Percentiles rank a stretch among this genome's conserved stretches.
Conservation (phyloP, 2,113 vertebrate species). For the Budorcas taxicolor region DNA sequence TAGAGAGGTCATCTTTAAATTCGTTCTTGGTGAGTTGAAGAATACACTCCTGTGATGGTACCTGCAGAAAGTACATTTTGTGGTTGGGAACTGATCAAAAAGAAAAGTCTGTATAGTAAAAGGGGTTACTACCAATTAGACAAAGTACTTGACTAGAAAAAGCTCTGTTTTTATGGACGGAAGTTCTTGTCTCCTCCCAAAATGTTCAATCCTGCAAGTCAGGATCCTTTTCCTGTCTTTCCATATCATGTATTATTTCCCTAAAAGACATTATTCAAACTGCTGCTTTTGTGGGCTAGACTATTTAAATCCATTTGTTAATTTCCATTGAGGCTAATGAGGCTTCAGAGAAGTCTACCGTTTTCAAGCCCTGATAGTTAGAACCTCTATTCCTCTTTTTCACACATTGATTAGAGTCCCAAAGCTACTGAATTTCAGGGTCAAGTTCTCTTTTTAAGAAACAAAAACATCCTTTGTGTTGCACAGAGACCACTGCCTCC, state of each 20-base stretch:
- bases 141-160: not conserved
- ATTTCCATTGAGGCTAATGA: not conserved
- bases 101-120: not conserved
- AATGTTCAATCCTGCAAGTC: not conserved
- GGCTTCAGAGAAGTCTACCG: not conserved
- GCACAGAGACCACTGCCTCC: not conserved
- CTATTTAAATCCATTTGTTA: constrained; percentile 1
- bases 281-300: not conserved
- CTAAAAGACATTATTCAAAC: not conserved
- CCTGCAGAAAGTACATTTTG: not conserved
- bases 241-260: not conserved
- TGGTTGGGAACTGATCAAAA: not conserved
- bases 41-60: not conserved
- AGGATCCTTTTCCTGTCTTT: not conserved
- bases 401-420: not conserved
- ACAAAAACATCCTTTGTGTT: not conserved
- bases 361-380: not conserved
- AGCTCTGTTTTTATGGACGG: not conserved
- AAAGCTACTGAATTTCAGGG: not conserved
- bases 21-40: not conserved
- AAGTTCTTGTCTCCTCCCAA: not conserved
- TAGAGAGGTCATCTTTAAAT: not conserved
- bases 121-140: not conserved
- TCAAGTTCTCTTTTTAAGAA: constrained; percentile 13
- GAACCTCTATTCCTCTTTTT: not conserved